phyloP scores from a whole-genome alignment of 2,797 vertebrate genomes.

The Lacerta agilis region DNA sequence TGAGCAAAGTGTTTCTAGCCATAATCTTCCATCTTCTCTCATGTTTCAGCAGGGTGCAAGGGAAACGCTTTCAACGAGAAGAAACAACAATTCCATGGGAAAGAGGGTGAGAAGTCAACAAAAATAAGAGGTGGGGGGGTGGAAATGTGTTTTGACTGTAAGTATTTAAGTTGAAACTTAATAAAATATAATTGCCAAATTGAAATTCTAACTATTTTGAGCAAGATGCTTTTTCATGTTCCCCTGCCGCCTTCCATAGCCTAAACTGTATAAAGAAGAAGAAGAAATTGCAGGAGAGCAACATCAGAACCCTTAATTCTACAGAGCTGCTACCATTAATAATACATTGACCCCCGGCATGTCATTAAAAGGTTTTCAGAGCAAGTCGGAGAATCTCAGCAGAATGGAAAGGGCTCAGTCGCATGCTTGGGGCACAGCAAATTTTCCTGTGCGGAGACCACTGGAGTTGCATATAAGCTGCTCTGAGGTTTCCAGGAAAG shows the following conservation, averaged over 20 bases:
- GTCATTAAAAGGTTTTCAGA: not conserved
- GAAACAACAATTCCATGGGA: too few species aligned
- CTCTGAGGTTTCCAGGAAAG: not conserved
- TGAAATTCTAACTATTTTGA: not conserved
- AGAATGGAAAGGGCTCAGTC: not conserved
- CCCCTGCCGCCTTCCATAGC: not conserved
- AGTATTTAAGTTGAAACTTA: too few species aligned
- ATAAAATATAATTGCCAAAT: too few species aligned
- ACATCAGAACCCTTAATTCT: slow-evolving; percentile 23
- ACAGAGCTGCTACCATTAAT: slow-evolving; percentile 11
- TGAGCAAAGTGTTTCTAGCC: not conserved
- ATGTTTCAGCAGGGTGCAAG: not conserved
- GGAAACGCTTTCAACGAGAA: not conserved
- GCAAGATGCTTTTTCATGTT: not conserved
- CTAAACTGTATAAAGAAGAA: not conserved
- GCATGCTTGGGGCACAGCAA: not conserved
- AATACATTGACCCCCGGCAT: not conserved
- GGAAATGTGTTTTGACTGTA: too few species aligned
- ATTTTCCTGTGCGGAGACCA: not conserved
- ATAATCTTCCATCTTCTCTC: not conserved
- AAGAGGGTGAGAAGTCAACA: too few species aligned
- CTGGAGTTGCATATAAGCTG: too few species aligned
- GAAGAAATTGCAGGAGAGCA: slow-evolving; percentile 25
- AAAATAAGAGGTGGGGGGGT: too few species aligned
- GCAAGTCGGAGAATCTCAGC: slow-evolving; percentile 19